phyloP scores from a whole-genome alignment of 2,113 vertebrate genomes.

The Sphaerodactylus townsendi region DNA sequence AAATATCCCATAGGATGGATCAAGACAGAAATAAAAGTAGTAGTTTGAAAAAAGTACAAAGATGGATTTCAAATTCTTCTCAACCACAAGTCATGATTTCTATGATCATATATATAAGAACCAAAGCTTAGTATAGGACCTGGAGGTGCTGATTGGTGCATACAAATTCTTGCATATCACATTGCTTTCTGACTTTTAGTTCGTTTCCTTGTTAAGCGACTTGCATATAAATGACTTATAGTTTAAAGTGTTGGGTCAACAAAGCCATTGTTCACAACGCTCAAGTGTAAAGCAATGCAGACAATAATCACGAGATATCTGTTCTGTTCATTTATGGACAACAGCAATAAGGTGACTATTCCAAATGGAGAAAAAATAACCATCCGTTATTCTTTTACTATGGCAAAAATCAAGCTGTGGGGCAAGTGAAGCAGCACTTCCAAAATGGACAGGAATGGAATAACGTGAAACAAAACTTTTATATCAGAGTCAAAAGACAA shows the following conservation, averaged over 20 bases:
- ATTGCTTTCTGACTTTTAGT: background rate
- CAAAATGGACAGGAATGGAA: background rate
- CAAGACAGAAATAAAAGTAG: background rate
- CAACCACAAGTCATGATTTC: background rate
- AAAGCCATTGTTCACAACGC: background rate
- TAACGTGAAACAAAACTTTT: background rate
- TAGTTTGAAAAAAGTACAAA: background rate
- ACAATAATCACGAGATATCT: background rate
- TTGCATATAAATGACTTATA: background rate
- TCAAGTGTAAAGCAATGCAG: background rate
- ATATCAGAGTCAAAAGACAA: background rate
- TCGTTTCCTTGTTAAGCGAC: background rate
- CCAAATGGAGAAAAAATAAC: background rate
- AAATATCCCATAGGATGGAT: background rate
- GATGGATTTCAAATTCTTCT: background rate
- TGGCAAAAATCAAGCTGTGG: background rate
- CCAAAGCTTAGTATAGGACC: background rate
- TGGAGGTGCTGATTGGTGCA: background rate
- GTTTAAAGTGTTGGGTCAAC: background rate
- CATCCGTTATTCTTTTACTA: background rate
- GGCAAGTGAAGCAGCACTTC: background rate
- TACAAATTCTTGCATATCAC: background rate
- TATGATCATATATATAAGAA: background rate
- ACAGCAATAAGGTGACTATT: background rate
- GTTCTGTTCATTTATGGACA: background rate